These are phyloP conservation scores for Fringilla coelebs DNA, from an alignment of 2,797 vertebrate species.

Conservation along the genomic window DNA sequence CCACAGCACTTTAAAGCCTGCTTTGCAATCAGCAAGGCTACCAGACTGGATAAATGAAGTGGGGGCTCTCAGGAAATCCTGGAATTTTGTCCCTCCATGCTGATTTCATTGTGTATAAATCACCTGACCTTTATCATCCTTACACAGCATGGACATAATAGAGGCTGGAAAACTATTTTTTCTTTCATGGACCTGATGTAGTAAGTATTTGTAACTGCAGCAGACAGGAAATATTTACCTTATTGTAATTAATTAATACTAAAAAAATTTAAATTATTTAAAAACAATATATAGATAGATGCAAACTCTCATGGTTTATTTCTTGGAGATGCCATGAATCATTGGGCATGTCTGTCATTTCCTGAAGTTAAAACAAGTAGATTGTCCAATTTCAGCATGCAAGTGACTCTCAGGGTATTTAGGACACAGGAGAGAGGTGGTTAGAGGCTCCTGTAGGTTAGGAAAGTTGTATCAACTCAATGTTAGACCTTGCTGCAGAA, in stretches of 20 bases:
- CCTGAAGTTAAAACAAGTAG: neutral
- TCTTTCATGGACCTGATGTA: neutral
- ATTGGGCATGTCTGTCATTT: neutral
- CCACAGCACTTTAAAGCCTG: neutral
- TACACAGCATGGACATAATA: neutral
- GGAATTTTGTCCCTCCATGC: neutral
- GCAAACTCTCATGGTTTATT: neutral
- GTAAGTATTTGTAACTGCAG: neutral
- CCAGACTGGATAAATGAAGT: neutral
- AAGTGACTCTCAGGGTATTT: neutral
- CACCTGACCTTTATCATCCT: neutral
- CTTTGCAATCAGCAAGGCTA: neutral
- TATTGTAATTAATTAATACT: neutral
- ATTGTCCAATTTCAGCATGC: neutral
- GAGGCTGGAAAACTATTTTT: neutral
- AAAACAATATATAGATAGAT: neutral
- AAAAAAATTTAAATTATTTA: neutral
- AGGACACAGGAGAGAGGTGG: neutral
- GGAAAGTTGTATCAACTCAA: neutral
- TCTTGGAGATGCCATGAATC: neutral
- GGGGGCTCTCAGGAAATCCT: neutral
- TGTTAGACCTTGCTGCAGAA: neutral
- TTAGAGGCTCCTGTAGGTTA: neutral
- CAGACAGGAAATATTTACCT: neutral
- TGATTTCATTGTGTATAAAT: neutral